These are phyloP conservation scores for Phaonia tiefii DNA, from an alignment of 2,888 invertebrate species.

Conservation along the genomic window DNA sequence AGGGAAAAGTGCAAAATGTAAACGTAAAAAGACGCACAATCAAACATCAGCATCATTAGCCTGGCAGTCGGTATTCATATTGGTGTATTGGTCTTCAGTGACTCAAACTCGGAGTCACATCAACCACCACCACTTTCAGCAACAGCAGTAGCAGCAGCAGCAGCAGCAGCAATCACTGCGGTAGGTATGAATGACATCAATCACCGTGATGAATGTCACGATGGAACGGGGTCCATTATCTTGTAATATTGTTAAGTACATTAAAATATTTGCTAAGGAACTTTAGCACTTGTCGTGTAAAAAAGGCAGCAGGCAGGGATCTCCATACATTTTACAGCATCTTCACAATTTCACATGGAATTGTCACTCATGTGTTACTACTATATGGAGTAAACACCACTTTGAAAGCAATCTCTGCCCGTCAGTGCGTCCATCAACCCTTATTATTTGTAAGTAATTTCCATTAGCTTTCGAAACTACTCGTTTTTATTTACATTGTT, in stretches of 20 bases:
- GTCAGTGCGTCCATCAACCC: slow-evolving; percentile 11
- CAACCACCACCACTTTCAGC: slow-evolving; percentile 60
- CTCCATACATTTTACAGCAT: neutral
- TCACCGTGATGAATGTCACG: slow-evolving; percentile 18
- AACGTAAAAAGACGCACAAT: slow-evolving; percentile 26
- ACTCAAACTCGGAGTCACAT: slow-evolving; percentile 14
- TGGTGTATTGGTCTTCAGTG: too few relatives aligned
- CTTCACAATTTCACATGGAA: slow-evolving; percentile 21
- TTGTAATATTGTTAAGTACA: slow-evolving; percentile 38
- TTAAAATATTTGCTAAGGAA: slow-evolving; percentile 41
- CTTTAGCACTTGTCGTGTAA: slow-evolving; percentile 50
- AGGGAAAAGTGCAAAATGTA: slow-evolving; percentile 48
- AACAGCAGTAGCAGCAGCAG: neutral
- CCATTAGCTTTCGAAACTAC: slow-evolving; percentile 34
- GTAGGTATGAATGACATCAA: slow-evolving; percentile 57
- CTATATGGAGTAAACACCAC: neutral
- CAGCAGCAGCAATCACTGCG: slow-evolving; percentile 47
- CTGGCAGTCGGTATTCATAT: too few relatives aligned
- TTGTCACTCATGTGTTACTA: neutral
- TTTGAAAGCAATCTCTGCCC: neutral
- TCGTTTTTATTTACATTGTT: slow-evolving; percentile 21
- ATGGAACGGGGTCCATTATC: slow-evolving; percentile 56
- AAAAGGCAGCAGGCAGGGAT: slow-evolving; percentile 5
- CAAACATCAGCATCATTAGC: neutral
- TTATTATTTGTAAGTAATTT: slow-evolving; percentile 32